These are phyloP conservation scores for Apamea epomidion DNA, from an alignment of 2,888 invertebrate species.

Conservation along the genomic window DNA sequence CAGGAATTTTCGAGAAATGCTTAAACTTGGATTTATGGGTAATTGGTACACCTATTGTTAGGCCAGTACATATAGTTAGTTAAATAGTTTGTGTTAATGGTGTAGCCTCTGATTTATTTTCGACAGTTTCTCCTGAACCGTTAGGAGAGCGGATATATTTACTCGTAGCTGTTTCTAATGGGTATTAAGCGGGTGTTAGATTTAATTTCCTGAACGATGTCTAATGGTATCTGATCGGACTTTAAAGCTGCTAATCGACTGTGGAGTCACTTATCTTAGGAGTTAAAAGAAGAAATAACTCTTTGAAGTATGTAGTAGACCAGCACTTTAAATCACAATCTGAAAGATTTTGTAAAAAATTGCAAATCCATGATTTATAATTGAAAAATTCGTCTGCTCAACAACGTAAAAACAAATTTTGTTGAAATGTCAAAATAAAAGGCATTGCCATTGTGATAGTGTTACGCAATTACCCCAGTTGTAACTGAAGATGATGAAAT, in stretches of 20 bases:
- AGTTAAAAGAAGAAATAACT: background rate
- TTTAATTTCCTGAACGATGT: constrained; percentile 18
- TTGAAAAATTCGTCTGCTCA: background rate
- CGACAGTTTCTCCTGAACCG: constrained; percentile 6
- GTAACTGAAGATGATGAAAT: background rate
- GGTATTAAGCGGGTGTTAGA: constrained; percentile 1
- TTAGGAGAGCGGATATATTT: constrained; percentile 24
- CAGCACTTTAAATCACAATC: background rate
- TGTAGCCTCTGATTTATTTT: constrained; percentile 44
- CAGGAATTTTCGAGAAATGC: constrained; percentile 40
- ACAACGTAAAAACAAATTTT: background rate
- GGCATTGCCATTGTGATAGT: background rate
- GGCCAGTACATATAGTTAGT: background rate
- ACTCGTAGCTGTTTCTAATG: constrained; percentile 32
- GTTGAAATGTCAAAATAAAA: too few relatives aligned
- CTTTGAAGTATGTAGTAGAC: background rate
- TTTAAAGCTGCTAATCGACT: constrained; percentile 2
- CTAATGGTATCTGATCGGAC: background rate
- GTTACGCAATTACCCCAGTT: background rate
- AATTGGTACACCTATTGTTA: constrained; percentile 28
- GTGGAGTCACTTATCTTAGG: background rate
- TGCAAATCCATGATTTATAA: background rate
- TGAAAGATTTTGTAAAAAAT: background rate
- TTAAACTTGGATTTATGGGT: constrained; percentile 25
- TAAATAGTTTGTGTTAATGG: constrained; percentile 43